Base-by-base conservation (phyloP, 2,888 invertebrate species). In the Cantharis flavilabris region DNA sequence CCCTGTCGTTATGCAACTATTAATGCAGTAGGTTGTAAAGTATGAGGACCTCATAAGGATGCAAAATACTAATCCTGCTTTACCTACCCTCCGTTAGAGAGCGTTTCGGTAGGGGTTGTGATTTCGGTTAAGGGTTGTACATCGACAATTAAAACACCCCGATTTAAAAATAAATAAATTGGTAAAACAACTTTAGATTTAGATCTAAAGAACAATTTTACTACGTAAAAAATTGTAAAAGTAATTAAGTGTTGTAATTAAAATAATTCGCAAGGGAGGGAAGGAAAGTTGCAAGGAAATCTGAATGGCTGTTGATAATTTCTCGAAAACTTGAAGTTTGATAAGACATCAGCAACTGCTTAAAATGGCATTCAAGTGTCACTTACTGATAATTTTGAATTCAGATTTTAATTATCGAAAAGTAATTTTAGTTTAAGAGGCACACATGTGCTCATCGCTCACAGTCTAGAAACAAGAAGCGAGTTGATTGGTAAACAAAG, bases 401-500 rank as follows among this genome's bases (percentile, higher is more conserved):
- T 67, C 18, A 67, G 65, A 67, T 23, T 14, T 67, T 49, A 26
- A 16, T 72, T 49, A 73, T 78, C 73, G 76, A 79, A 76, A 79
- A 79, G 72, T 76, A 79, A 79, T 79, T 76, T 75, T 65, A 64
- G 73, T 73, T 79, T 63, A 26, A 65, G 14, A 74, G 49, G 76
- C 64, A 79, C 78, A 76, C 75, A 76, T 79, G 78, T 79, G 76
- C 74, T 30, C 73, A 72, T 79, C 76, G 69, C 76, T 76, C 76
- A 79, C 78, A 79, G 76, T 76, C 76, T 79, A 70, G 76, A 70
- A 76, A 76, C 78, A 73, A 73, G 63, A 70, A 77, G 79, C 72
- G 73, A 64, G 79, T 79, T 86, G 86, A 86, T 86, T 85, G 84
- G 85, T 85, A 86, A 87, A 87, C 87, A 87, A 86, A 86, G 86